Percentiles rank a stretch among this genome's conserved stretches.
These are phyloP conservation scores for Plagodis pulveraria DNA, from an alignment of 2,888 invertebrate species.

Conservation along the genomic window DNA sequence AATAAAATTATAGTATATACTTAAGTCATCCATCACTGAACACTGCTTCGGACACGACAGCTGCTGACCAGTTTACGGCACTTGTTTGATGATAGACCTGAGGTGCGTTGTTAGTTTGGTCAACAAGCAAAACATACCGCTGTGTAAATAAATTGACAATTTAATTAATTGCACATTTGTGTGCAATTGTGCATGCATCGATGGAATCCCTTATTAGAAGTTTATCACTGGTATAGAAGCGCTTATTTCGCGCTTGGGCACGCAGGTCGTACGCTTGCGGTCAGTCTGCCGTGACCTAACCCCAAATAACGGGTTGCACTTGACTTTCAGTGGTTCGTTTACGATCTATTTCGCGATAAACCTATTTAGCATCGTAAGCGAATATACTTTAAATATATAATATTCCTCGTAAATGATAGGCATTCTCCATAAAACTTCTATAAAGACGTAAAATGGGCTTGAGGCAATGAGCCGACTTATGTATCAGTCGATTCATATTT, in stretches of 20 bases:
- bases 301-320: conserved; percentile 58
- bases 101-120: too few relatives aligned
- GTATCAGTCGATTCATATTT: neutral
- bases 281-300: conserved; percentile 52
- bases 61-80: too few relatives aligned
- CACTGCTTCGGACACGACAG: too few relatives aligned
- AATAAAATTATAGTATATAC: too few relatives aligned
- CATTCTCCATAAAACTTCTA: neutral
- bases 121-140: too few relatives aligned
- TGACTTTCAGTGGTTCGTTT: conserved; percentile 51
- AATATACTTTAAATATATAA: conserved; percentile 3
- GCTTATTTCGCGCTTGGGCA: conserved; percentile 16
- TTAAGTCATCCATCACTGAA: too few relatives aligned
- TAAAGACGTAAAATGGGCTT: neutral
- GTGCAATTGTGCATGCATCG: conserved; percentile 32
- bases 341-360: conserved; percentile 27
- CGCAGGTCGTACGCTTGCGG: conserved; percentile 30
- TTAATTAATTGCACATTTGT: conserved; percentile 17
- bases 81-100: too few relatives aligned
- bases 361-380: conserved; percentile 17
- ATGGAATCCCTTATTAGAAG: conserved; percentile 12
- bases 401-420: conserved; percentile 2
- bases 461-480: neutral
- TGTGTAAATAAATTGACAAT: conserved; percentile 2
- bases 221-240: conserved; percentile 10